These are phyloP conservation scores for Tolypeutes matacus DNA, from an alignment of 2,797 vertebrate genomes.

Conservation along the genomic window DNA sequence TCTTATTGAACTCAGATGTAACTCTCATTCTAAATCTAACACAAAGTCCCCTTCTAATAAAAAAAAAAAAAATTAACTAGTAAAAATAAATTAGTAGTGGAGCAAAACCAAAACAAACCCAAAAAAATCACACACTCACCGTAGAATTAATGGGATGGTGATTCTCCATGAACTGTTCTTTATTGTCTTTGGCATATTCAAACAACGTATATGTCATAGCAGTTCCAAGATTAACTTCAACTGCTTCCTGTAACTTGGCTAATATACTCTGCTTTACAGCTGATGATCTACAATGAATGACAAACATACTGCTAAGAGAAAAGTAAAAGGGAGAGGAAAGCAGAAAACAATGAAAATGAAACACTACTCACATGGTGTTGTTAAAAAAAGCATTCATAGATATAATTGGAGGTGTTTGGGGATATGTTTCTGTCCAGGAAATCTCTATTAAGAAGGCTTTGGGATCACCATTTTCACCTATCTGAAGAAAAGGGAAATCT, in stretches of 20 bases:
- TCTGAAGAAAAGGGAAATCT: slow-evolving; percentile 87
- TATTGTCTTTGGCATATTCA: slow-evolving; percentile 97
- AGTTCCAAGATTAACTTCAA: slow-evolving; percentile 94
- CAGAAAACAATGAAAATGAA: slow-evolving; percentile 7
- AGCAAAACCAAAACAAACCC: neutral
- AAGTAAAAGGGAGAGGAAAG: neutral
- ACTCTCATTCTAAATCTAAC: neutral
- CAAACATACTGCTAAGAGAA: neutral
- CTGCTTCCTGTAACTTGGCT: slow-evolving; percentile 93
- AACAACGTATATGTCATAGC: slow-evolving; percentile 98
- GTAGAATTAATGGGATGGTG: slow-evolving; percentile 91
- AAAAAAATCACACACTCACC: slow-evolving; percentile 87
- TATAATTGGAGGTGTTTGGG: neutral
- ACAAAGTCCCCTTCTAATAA: neutral
- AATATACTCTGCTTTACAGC: slow-evolving; percentile 88
- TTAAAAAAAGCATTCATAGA: slow-evolving; percentile 97
- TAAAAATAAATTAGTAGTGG: neutral
- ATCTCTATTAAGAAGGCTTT: neutral
- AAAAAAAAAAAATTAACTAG: neutral
- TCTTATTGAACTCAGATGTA: neutral
- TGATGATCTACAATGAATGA: slow-evolving; percentile 84
- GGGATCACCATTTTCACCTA: slow-evolving; percentile 94
- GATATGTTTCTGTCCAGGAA: neutral
- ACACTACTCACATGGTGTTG: slow-evolving; percentile 93
- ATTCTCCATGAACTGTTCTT: slow-evolving; percentile 96